Conservation (phyloP, 1,140 invertebrate genomes). For the Chelonus insularis region DNA sequence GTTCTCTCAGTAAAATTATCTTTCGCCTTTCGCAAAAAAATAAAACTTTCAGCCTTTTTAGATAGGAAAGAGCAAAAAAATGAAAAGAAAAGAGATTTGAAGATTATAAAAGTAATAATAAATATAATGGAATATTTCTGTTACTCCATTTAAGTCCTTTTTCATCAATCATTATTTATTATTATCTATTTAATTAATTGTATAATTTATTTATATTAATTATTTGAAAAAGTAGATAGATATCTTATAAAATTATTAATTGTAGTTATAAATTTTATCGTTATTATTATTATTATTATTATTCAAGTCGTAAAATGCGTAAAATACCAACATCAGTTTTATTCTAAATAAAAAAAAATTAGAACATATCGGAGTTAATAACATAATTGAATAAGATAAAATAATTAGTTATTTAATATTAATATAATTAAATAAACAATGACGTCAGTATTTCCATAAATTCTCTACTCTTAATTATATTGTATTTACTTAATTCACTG, state of each 20-base stretch:
- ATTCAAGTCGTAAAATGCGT: too few relatives aligned
- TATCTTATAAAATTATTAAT: too few relatives aligned
- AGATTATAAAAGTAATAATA: not conserved
- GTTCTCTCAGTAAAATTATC: conserved; percentile 20
- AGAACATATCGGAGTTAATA: conserved; percentile 6
- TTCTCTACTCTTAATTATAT: not conserved
- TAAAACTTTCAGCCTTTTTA: conserved; percentile 19
- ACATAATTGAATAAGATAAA: not conserved
- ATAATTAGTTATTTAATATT: not conserved
- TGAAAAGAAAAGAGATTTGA: not conserved
- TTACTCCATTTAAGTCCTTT: not conserved
- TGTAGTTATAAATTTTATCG: too few relatives aligned
- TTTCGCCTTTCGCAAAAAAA: conserved; percentile 20
- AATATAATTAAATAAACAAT: not conserved
- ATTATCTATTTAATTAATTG: not conserved
- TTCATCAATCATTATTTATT: not conserved
- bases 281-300: too few relatives aligned
- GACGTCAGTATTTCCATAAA: conserved; percentile 5
- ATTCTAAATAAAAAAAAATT: not conserved
- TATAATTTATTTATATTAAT: not conserved
- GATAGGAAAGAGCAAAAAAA: conserved; percentile 8
- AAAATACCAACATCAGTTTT: too few relatives aligned
- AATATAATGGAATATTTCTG: conserved; percentile 2
- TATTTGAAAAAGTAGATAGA: not conserved
- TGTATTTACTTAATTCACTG: not conserved